These are phyloP conservation scores for Eupleurogrammus muticus DNA, from an alignment of 2,797 vertebrate species.

Conservation along the genomic window DNA sequence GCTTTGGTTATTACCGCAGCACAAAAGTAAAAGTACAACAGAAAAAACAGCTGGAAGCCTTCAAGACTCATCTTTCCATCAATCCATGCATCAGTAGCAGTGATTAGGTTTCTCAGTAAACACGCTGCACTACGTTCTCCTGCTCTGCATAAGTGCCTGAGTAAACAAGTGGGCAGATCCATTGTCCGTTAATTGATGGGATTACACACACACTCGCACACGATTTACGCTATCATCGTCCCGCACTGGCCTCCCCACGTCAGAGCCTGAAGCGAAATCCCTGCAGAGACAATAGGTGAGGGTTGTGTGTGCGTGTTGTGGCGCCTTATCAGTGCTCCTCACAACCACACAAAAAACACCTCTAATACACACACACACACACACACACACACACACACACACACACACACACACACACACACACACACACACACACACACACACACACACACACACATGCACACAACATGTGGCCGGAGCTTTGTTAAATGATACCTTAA, in stretches of 20 bases:
- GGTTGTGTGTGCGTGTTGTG: conserved; percentile 23
- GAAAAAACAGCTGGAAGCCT: conserved; percentile 1
- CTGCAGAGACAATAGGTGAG: conserved; percentile 35
- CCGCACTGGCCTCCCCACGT: conserved; percentile 41
- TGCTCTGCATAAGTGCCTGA: conserved; percentile 10
- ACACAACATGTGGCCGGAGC: not conserved
- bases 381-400: conserved; percentile 8
- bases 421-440: conserved; percentile 8
- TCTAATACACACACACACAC: conserved; percentile 1
- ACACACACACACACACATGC: not conserved
- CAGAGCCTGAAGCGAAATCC: conserved; percentile 32
- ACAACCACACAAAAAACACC: conserved; percentile 20
- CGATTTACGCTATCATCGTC: conserved; percentile 50
- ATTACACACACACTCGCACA: conserved; percentile 27
- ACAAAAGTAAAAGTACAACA: conserved; percentile 43
- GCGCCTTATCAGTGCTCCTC: conserved; percentile 56
- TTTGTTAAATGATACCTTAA: not conserved
- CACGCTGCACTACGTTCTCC: conserved; percentile 12
- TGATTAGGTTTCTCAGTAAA: conserved; percentile 69
- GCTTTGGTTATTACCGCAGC: conserved; percentile 45
- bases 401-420: not conserved
- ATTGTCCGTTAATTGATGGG: conserved; percentile 63
- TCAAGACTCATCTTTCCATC: conserved; percentile 34
- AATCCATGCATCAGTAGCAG: conserved; percentile 19
- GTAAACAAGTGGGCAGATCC: conserved; percentile 46